Percentiles rank a stretch among this genome's conserved stretches.
Conservation (phyloP, 2,113 vertebrate genomes). For the Oreochromis aureus region DNA sequence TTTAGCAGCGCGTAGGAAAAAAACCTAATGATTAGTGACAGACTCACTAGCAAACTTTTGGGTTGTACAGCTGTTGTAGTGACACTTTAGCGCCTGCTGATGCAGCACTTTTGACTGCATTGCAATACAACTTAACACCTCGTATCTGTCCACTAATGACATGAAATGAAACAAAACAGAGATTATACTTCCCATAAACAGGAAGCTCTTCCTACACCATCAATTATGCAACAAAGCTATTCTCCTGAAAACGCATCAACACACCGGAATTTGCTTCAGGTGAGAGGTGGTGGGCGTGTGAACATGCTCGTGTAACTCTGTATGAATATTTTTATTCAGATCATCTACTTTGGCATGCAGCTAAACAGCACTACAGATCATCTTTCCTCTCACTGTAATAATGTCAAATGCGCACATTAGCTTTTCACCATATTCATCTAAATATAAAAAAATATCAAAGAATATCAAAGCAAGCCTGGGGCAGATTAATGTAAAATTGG, state of each 20-base stretch:
- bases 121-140: not conserved
- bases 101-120: not conserved
- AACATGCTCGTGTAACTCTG: slow-evolving; percentile 1
- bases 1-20: not conserved
- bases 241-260: not conserved
- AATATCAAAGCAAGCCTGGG: not conserved
- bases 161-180: slow-evolving; percentile 1
- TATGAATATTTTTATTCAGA: not conserved
- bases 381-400: not conserved
- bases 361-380: not conserved
- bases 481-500: not conserved
- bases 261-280: slow-evolving; percentile 11
- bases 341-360: not conserved
- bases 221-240: slow-evolving; percentile 41
- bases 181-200: slow-evolving; percentile 13
- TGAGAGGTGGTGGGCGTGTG: slow-evolving; percentile 17
- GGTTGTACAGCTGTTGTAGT: not conserved
- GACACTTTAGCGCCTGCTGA: not conserved
- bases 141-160: not conserved
- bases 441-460: not conserved
- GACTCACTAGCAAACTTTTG: not conserved
- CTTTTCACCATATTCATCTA: not conserved
- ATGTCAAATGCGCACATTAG: not conserved
- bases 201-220: slow-evolving; percentile 31
- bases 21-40: not conserved